These are phyloP conservation scores for Lophura nycthemera DNA, from an alignment of 2,113 vertebrate species.

Conservation along the genomic window DNA sequence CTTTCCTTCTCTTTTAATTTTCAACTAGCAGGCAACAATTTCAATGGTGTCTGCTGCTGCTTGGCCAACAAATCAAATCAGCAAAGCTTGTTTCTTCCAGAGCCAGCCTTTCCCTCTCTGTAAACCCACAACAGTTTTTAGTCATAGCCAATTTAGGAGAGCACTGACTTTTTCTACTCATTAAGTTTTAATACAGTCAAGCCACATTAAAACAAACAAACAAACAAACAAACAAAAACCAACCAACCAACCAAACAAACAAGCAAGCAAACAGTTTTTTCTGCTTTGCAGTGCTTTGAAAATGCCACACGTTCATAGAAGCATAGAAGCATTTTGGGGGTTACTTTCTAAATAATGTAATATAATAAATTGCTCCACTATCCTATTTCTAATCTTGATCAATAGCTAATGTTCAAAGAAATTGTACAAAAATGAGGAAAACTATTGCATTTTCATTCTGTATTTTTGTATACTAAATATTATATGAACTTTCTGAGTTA, in stretches of 20 bases:
- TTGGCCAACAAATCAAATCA: conserved; percentile 6
- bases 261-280: not conserved
- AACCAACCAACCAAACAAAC: not conserved
- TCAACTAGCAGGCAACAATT: conserved; percentile 1
- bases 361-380: accelerated
- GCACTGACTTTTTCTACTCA: not conserved
- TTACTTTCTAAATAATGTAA: not conserved
- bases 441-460: accelerated
- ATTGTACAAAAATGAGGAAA: not conserved
- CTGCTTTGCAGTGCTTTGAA: not conserved
- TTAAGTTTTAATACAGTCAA: not conserved
- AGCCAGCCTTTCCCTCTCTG: not conserved
- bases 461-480: not conserved
- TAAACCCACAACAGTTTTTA: not conserved
- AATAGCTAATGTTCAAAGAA: not conserved
- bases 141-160: not conserved
- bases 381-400: not conserved
- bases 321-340: not conserved
- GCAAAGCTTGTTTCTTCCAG: not conserved
- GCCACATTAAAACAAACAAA: too few species aligned
- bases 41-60: not conserved
- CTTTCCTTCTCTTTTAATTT: conserved; percentile 66
- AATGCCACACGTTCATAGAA: not conserved
- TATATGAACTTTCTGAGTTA: not conserved
- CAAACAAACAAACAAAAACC: not conserved